Evolutionary conservation across 2,888 invertebrate species (phyloP).

Genomic region (Eilema depressum): DNA sequence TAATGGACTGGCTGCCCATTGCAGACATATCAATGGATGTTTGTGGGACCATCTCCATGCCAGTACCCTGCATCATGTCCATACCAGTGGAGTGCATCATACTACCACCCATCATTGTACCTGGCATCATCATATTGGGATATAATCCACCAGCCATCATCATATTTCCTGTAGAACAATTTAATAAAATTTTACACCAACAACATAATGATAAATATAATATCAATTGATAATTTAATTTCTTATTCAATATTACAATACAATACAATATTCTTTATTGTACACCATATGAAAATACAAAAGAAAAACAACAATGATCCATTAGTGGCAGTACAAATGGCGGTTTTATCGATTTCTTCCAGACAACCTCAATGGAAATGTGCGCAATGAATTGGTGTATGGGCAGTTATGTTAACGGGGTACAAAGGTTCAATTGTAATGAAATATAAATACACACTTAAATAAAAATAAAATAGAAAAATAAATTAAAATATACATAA

Average conservation of each 20-base stretch:
- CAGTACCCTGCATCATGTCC: conserved; percentile 66
- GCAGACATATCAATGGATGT: conserved; percentile 70
- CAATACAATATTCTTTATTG: too few relatives aligned
- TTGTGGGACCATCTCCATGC: conserved; percentile 72
- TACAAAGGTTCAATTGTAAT: too few relatives aligned
- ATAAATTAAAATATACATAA: too few relatives aligned
- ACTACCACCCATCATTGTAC: conserved; percentile 61
- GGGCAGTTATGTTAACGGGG: too few relatives aligned
- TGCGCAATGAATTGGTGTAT: too few relatives aligned
- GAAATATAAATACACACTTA: too few relatives aligned
- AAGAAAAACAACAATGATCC: too few relatives aligned
- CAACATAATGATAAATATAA: background rate
- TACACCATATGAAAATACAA: too few relatives aligned
- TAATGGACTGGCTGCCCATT: conserved; percentile 60
- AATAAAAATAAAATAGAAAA: too few relatives aligned
- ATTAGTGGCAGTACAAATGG: too few relatives aligned
- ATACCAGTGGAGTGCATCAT: conserved; percentile 70
- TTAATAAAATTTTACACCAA: background rate
- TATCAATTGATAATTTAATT: background rate
- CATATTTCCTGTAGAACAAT: conserved; percentile 73
- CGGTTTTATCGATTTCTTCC: too few relatives aligned
- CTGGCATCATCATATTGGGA: conserved; percentile 71
- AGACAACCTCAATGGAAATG: too few relatives aligned
- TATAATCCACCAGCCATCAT: conserved; percentile 76
- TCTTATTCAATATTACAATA: background rate